Base-by-base conservation (phyloP, 2,113 vertebrate species). In the Melospiza melodia region DNA sequence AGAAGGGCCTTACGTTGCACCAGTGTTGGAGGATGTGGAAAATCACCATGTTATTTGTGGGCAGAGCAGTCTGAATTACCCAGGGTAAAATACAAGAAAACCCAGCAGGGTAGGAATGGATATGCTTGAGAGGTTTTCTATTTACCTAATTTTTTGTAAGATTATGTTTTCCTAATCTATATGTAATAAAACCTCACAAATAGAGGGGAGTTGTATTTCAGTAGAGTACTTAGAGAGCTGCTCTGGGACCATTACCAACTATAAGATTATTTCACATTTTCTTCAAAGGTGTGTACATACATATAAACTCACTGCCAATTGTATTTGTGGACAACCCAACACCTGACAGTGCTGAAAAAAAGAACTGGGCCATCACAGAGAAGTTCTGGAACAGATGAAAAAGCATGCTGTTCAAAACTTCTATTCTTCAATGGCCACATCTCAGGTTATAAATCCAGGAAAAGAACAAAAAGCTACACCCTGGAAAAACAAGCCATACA, bases 1-100 rank as follows among this genome's bases (percentile, higher is more conserved):
- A 77, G 59, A 57, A 76, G 46, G n/a, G 41, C 3, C 23, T 48
- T 19, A n/a, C 0, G 1, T 35, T 28, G 17, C 41, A 69, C 30
- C 30, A n/a, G 48, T 2, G 0, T 0, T n/a, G 18, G 7, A 73
- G 18, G 24, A 69, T 25, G 9, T 13, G 15, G 18, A 43, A 12
- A 78, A 57, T 39, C 9, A 49, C 7, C 9, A 9, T 1, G 8
- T 31, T 41, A 65, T 15, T 59, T 63, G 52, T 2, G 49, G 13
- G 28, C 58, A 89, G 19, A 84, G 35, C 24, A 80, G 48, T 8
- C 48, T 1, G 1, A 58, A 54, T 44, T 30, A 49, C 1, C 27
- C n/a, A 39, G 13, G 8, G 17, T 9, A 52, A 78, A 39, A 37
- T 2, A 20, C 19, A 13, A 62, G 11, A 54, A 79, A 91, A 94